These are phyloP conservation scores for Ceratina australensis DNA, from an alignment of 1,140 invertebrate genomes.

Conservation along the genomic window DNA sequence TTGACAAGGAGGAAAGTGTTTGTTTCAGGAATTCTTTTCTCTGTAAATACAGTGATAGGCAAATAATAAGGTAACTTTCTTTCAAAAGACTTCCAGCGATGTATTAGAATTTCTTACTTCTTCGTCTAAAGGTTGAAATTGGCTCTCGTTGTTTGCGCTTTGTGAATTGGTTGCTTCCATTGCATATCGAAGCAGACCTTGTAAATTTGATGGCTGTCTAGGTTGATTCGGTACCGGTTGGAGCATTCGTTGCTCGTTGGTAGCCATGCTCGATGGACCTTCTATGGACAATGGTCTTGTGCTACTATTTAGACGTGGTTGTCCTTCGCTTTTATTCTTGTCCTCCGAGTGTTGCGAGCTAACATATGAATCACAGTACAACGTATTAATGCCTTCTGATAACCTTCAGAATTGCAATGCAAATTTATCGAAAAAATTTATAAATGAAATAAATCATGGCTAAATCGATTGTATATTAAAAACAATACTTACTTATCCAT, in stretches of 20 bases:
- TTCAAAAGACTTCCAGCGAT: too few species aligned
- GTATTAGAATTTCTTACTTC: slow-evolving; percentile 77
- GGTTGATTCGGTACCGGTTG: slow-evolving; percentile 71
- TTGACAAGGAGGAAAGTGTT: slow-evolving; percentile 83
- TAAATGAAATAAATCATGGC: too few species aligned
- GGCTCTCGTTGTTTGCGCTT: slow-evolving; percentile 78
- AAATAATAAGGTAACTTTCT: background rate
- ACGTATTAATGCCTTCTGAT: background rate
- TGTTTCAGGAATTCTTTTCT: slow-evolving; percentile 85
- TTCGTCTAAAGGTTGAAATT: slow-evolving; percentile 81
- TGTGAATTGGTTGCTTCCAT: slow-evolving; percentile 83
- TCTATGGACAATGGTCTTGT: slow-evolving; percentile 71
- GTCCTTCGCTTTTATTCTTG: background rate
- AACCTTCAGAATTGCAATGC: background rate
- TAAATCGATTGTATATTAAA: too few species aligned
- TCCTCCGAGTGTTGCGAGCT: background rate
- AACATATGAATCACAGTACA: background rate
- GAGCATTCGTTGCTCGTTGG: slow-evolving; percentile 5
- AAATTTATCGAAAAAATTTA: background rate
- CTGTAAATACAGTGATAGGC: slow-evolving; percentile 78
- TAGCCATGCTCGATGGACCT: slow-evolving; percentile 58
- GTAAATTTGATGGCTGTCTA: slow-evolving; percentile 75
- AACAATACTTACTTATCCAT: slow-evolving; percentile 65
- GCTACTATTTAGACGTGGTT: slow-evolving; percentile 54
- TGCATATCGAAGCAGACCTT: slow-evolving; percentile 83